Percentiles rank a stretch among this genome's conserved stretches.
phyloP scores from a whole-genome alignment of 2,888 invertebrate species.

The Seira sanloemensis region DNA sequence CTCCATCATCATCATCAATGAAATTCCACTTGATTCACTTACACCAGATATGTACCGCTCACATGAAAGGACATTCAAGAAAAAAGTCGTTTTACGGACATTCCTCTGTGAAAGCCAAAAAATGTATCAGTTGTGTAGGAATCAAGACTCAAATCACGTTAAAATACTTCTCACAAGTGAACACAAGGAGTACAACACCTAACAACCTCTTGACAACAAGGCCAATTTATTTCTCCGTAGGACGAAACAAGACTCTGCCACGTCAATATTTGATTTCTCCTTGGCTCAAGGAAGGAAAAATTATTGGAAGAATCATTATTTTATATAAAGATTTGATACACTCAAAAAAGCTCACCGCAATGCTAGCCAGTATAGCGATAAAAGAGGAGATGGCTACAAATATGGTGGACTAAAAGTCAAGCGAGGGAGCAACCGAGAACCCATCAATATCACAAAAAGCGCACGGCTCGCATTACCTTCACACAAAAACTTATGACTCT shows the following conservation, averaged over 20 bases:
- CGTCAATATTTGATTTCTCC: constrained; percentile 16
- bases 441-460: neutral
- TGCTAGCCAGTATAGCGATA: too few relatives aligned
- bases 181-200: neutral
- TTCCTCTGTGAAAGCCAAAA: neutral
- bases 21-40: neutral
- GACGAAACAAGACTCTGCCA: neutral
- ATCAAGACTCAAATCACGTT: neutral
- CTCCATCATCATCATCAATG: constrained; percentile 31
- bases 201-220: constrained; percentile 4
- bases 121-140: neutral
- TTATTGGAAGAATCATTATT: neutral
- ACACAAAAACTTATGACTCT: neutral
- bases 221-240: neutral
- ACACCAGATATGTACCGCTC: neutral
- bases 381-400: neutral
- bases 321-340: neutral
- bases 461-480: neutral
- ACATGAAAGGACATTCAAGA: neutral
- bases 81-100: neutral
- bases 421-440: neutral
- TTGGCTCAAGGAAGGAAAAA: neutral
- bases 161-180: neutral
- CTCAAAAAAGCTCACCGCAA: neutral
- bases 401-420: neutral